These are phyloP conservation scores for Drosophila lowei DNA, from an alignment of 1,140 invertebrate genomes.

Conservation along the genomic window DNA sequence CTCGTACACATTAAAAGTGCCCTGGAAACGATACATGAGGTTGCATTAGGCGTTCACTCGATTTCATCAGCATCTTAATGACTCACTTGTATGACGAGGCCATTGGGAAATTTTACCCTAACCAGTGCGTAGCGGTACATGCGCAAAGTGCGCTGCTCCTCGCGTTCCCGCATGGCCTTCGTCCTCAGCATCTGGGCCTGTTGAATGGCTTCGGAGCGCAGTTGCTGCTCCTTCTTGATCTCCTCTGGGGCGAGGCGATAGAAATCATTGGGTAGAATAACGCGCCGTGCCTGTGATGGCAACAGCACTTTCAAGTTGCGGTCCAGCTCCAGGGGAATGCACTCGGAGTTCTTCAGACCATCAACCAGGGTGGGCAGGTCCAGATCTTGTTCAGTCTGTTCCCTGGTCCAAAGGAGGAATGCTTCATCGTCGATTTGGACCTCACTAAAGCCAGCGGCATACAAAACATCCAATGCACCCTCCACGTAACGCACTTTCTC, in stretches of 20 bases:
- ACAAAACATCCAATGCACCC: slow-evolving; percentile 91
- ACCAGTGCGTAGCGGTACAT: slow-evolving; percentile 94
- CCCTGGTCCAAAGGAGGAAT: slow-evolving; percentile 70
- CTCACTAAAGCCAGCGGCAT: slow-evolving; percentile 91
- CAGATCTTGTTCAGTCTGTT: slow-evolving; percentile 66
- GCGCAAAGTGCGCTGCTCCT: slow-evolving; percentile 89
- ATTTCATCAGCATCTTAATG: slow-evolving; percentile 4
- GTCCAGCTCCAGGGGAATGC: slow-evolving; percentile 92
- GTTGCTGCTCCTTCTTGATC: slow-evolving; percentile 92
- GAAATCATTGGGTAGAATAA: slow-evolving; percentile 92
- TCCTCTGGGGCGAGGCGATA: slow-evolving; percentile 91
- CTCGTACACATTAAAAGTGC: slow-evolving; percentile 92
- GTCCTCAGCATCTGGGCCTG: slow-evolving; percentile 92
- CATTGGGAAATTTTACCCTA: slow-evolving; percentile 94
- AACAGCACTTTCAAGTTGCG: slow-evolving; percentile 92
- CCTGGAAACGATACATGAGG: slow-evolving; percentile 83
- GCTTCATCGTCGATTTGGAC: slow-evolving; percentile 83
- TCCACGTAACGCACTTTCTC: slow-evolving; percentile 92
- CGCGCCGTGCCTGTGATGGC: slow-evolving; percentile 88
- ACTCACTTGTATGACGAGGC: slow-evolving; percentile 90
- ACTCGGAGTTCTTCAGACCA: slow-evolving; percentile 90
- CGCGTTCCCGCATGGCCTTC: slow-evolving; percentile 95
- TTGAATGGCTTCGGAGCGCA: slow-evolving; percentile 90
- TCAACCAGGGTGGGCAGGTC: slow-evolving; percentile 88
- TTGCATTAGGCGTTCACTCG: neutral